Evolutionary conservation across 1,140 invertebrate species (phyloP).

Genomic region (Drosophila lowei): DNA sequence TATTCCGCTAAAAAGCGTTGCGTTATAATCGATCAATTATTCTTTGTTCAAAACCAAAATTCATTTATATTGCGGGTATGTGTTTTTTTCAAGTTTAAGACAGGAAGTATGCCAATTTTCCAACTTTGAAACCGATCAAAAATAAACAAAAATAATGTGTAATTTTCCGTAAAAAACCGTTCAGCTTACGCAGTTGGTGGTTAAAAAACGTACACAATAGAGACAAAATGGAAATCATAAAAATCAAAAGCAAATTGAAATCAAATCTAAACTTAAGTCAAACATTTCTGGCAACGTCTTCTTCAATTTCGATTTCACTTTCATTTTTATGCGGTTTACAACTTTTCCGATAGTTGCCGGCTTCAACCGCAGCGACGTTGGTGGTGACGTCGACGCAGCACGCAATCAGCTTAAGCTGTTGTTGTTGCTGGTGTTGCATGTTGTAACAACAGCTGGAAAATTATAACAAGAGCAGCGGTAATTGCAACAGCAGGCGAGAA

Average conservation of each 20-base stretch:
- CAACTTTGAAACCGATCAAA: no score
- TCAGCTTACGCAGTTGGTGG: not conserved
- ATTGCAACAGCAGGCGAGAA: constrained; percentile 40
- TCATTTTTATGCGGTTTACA: constrained; percentile 71
- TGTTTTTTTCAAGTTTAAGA: no score
- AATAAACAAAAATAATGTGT: no score
- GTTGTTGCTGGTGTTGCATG: constrained; percentile 39
- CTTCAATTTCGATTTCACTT: constrained; percentile 76
- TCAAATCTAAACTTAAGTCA: constrained; percentile 34
- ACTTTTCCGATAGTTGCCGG: constrained; percentile 69
- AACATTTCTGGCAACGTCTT: constrained; percentile 56
- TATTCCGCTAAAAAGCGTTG: no score
- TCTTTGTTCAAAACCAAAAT: no score
- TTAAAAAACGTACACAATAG: constrained; percentile 17
- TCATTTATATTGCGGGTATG: no score
- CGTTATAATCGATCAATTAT: no score
- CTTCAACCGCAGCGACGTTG: constrained; percentile 43
- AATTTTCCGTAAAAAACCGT: no score
- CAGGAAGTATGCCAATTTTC: no score
- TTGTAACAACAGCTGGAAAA: constrained; percentile 73
- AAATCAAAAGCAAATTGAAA: constrained; percentile 36
- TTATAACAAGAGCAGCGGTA: constrained; percentile 68
- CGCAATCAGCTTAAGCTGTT: constrained; percentile 59
- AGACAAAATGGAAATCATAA: constrained; percentile 42
- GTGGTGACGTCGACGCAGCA: constrained; percentile 43